A percentile compares a stretch with the other conserved stretches of the same genome.
These are phyloP conservation scores for Helicoverpa armigera DNA, from an alignment of 1,140 invertebrate species.

Conservation along the genomic window DNA sequence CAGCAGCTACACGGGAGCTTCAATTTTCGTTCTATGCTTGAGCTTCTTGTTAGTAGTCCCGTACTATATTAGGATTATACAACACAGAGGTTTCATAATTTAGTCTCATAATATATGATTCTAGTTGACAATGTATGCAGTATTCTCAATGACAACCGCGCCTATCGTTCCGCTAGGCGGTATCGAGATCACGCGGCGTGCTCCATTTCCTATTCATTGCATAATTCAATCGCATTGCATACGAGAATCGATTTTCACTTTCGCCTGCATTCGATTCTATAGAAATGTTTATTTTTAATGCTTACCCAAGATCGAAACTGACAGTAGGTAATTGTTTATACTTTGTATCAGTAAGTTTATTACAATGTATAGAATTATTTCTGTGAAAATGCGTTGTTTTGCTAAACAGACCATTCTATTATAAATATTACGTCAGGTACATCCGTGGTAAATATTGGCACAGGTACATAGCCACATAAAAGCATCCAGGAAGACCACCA, in stretches of 20 bases:
- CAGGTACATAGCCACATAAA: background rate
- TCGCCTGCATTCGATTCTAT: constrained; percentile 43
- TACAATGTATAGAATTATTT: constrained; percentile 13
- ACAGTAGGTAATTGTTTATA: constrained; percentile 19
- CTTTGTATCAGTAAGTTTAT: background rate
- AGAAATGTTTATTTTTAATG: constrained; percentile 38
- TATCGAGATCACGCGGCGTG: constrained; percentile 45
- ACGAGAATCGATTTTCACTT: constrained; percentile 48
- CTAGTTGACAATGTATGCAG: background rate
- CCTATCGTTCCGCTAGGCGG: constrained; percentile 40
- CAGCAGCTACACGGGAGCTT: too few relatives aligned
- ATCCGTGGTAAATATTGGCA: background rate
- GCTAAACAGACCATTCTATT: background rate
- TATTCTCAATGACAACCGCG: constrained; percentile 48
- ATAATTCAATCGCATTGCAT: constrained; percentile 48
- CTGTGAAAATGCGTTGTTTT: background rate
- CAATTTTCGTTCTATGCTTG: too few relatives aligned
- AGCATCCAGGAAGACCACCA: background rate
- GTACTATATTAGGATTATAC: too few relatives aligned
- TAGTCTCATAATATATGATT: background rate
- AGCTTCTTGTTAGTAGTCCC: too few relatives aligned
- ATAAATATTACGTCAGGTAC: background rate
- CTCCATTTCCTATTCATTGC: constrained; percentile 47
- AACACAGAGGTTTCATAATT: background rate
- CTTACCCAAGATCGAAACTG: constrained; percentile 28